Base-by-base conservation (phyloP, 2,888 invertebrate genomes). In the Acanthopleura granulata region DNA sequence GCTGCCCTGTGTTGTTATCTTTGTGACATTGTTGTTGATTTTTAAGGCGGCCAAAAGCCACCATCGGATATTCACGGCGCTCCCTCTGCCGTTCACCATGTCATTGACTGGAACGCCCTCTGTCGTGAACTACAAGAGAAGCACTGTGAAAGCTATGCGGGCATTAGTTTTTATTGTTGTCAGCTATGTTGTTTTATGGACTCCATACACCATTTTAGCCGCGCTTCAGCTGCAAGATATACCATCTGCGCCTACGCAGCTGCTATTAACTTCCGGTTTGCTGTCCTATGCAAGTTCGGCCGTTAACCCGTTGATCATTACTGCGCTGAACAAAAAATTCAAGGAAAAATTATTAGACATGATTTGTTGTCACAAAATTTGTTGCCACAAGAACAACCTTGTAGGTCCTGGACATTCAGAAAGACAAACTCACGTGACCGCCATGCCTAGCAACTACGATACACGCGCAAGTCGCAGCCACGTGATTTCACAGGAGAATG, bases 251-350 rank as follows among this genome's bases (percentile, higher is more conserved):
- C 75, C 75, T 14, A 61, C 66, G 3, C 29, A 69, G 9, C 16
- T 75, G 6, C 78, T 80, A 70, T 76, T 79, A 11, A 27, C 75
- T 0, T 73, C 83, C 12, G 76, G 80, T 0, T 81, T 83, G 76
- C n/a, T 84, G 61, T 80, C 81, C 16, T 83, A 82, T 69, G 61
- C 80, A 12, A 80, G 82, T 73, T 80, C 80, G 50, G 72, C 81
- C 57, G 75, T 82, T 73, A 83, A 83, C 30, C 85, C 85, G 9
- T 25, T 82, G n/a, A 80, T 82, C 22, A 83, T 85, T 57, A 80
- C 81, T 40, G 76, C 80, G 0, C 74, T 83, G 14, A 85, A 84
- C 76, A 77, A 79, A 62, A 85, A 82, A 72, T 85, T 85, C 72
- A 76, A 81, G 49, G 76, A 78, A 27, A 80, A 77, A 40, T 76